Percentiles rank a stretch among this genome's conserved stretches.
These are phyloP conservation scores for Amyelois transitella DNA, from an alignment of 1,140 invertebrate species.

Conservation along the genomic window DNA sequence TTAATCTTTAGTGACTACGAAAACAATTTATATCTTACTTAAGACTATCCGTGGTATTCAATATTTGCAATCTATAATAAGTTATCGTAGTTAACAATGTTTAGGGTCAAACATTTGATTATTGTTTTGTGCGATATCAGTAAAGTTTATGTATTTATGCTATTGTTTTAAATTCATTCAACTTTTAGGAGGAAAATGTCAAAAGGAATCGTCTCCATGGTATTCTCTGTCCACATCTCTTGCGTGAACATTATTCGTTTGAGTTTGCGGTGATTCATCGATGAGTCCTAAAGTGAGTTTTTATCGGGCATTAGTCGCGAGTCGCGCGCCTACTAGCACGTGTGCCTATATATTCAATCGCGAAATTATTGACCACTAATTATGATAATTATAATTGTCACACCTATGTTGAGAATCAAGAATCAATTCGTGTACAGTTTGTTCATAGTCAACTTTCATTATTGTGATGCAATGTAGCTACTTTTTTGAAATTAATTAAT, in stretches of 20 bases:
- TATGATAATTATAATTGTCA: neutral
- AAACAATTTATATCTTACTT: neutral
- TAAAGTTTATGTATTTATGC: neutral
- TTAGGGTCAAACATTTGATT: neutral
- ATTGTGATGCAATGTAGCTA: no score
- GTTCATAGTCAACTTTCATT: no score
- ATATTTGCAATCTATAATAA: neutral
- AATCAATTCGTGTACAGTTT: no score
- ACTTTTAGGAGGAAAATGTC: neutral
- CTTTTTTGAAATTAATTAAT: no score
- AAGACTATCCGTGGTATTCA: neutral
- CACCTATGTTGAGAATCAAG: neutral
- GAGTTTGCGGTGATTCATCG: slow-evolving; percentile 60
- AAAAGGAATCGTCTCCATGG: slow-evolving; percentile 27
- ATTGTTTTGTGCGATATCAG: neutral
- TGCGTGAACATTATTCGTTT: slow-evolving; percentile 59
- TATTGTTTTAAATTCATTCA: neutral
- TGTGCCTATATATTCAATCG: slow-evolving; percentile 16
- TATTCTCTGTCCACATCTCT: slow-evolving; percentile 53
- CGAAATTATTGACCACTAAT: slow-evolving; percentile 5
- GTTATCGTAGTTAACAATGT: neutral
- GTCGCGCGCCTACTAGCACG: slow-evolving; percentile 16
- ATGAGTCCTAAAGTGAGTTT: slow-evolving; percentile 66
- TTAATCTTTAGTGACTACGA: neutral
- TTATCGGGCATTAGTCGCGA: slow-evolving; percentile 53